phyloP scores from a whole-genome alignment of 2,888 invertebrate species.

The Ennomos quercinarius region DNA sequence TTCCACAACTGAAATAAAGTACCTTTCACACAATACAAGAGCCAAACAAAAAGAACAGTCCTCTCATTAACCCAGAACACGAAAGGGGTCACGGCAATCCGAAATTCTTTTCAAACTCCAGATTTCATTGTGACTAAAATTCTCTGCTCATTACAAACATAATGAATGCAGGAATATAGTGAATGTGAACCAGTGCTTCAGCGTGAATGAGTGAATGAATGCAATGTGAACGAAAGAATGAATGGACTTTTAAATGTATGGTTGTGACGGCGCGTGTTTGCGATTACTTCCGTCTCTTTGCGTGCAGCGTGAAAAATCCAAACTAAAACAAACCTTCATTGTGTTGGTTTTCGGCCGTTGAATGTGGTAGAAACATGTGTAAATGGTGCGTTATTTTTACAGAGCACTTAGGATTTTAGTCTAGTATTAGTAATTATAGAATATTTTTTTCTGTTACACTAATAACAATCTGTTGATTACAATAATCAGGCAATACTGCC shows the following conservation, averaged over 20 bases:
- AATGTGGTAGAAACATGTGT: too few relatives aligned
- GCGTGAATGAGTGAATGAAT: slow-evolving; percentile 16
- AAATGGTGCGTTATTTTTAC: neutral
- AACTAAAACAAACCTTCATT: slow-evolving; percentile 5
- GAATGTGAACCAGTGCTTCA: slow-evolving; percentile 7
- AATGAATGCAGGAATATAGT: slow-evolving; percentile 29
- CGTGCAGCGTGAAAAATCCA: slow-evolving; percentile 6
- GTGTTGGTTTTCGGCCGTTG: neutral
- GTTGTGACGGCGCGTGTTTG: slow-evolving; percentile 27
- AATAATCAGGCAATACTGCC: too few relatives aligned
- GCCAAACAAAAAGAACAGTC: slow-evolving; percentile 26
- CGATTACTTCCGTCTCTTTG: slow-evolving; percentile 15
- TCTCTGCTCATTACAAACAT: slow-evolving; percentile 36
- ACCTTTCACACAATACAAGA: slow-evolving; percentile 18
- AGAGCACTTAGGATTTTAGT: too few relatives aligned
- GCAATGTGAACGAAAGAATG: slow-evolving; percentile 19
- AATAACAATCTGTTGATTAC: too few relatives aligned
- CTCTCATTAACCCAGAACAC: slow-evolving; percentile 34
- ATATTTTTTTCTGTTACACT: too few relatives aligned
- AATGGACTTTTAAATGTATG: slow-evolving; percentile 16
- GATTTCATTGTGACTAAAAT: slow-evolving; percentile 38
- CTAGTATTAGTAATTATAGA: too few relatives aligned
- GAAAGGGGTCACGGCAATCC: slow-evolving; percentile 37
- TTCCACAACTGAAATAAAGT: slow-evolving; percentile 6
- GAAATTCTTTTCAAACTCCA: slow-evolving; percentile 40